Conservation (phyloP, 2,113 vertebrate genomes). For the Murina feae region DNA sequence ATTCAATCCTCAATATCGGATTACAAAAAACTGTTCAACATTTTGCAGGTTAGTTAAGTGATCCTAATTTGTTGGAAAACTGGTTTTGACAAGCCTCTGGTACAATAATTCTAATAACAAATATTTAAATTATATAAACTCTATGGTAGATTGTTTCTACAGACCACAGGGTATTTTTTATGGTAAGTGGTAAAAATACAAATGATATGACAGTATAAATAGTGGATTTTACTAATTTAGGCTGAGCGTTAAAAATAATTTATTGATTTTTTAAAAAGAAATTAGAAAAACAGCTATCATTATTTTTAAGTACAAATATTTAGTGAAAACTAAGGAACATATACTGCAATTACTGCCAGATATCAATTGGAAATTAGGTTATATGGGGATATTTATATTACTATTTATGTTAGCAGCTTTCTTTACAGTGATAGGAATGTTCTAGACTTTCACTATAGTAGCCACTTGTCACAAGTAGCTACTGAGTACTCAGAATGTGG, state of each 20-base stretch:
- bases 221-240: background rate
- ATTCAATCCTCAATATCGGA: background rate
- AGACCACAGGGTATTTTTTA: background rate
- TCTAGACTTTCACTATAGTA: background rate
- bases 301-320: background rate
- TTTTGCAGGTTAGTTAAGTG: background rate
- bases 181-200: background rate
- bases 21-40: background rate
- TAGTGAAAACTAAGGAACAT: background rate
- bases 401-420: background rate
- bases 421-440: background rate
- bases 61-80: background rate
- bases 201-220: background rate
- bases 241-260: background rate
- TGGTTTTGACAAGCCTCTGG: background rate
- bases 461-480: background rate
- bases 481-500: background rate
- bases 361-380: background rate
- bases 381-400: background rate
- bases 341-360: background rate
- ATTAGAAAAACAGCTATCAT: background rate
- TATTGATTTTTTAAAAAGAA: background rate
- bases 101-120: background rate
- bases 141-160: background rate
- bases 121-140: background rate